A percentile compares a stretch with the other conserved stretches of the same genome.
Evolutionary conservation across 2,113 vertebrate species (phyloP).

Genomic region (Diglossa brunneiventris): DNA sequence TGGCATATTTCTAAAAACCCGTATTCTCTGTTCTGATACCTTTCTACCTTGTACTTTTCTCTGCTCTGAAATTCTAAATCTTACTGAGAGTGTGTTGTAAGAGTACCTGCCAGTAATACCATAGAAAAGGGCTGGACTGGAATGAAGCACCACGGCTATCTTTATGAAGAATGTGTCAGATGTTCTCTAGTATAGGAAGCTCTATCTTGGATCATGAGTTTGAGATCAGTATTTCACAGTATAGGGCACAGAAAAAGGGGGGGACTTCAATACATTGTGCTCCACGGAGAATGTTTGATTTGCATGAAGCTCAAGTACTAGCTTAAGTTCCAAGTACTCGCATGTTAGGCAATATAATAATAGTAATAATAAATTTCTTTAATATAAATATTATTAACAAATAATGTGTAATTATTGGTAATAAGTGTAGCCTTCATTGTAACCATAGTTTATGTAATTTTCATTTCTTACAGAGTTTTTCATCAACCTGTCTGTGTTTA

Average conservation of each 20-base stretch:
- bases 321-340: neutral
- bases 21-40: neutral
- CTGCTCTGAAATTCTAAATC: neutral
- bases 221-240: neutral
- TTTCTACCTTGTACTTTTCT: neutral
- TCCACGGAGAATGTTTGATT: neutral
- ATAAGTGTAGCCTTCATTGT: neutral
- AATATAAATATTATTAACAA: too few relatives aligned
- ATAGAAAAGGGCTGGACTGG: neutral
- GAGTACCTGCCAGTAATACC: neutral
- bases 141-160: neutral
- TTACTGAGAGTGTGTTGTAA: neutral
- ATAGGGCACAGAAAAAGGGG: accelerated
- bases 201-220: neutral
- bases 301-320: neutral
- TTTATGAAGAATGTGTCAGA: neutral
- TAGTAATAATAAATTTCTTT: neutral
- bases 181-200: neutral
- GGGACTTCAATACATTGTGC: accelerated
- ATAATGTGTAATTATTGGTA: neutral
- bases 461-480: neutral
- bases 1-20: accelerated
- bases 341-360: neutral
- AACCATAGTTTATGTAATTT: neutral
- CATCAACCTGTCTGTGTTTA: neutral